Evolutionary conservation across 2,888 invertebrate genomes (phyloP).

Genomic region (Odontocerum albicorne): DNA sequence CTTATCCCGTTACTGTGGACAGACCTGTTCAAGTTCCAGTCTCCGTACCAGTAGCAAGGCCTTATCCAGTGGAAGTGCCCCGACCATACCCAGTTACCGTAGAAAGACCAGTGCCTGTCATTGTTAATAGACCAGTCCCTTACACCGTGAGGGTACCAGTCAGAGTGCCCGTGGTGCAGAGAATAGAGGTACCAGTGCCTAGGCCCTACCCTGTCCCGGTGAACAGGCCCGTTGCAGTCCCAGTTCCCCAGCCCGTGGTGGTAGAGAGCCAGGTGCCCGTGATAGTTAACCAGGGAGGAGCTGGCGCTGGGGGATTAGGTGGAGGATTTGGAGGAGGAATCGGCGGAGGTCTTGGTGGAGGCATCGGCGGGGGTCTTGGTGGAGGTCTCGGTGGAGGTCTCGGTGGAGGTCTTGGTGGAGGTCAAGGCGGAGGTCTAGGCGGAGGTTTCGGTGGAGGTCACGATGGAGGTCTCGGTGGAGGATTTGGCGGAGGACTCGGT

Average conservation of each 20-base stretch:
- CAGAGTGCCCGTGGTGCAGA: constrained; percentile 27
- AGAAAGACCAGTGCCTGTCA: constrained; percentile 24
- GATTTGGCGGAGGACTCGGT: no score
- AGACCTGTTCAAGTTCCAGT: constrained; percentile 53
- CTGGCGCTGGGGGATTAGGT: no score
- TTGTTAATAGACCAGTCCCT: constrained; percentile 24
- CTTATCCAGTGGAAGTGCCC: constrained; percentile 55
- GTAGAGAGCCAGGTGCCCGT: constrained; percentile 28
- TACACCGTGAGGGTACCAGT: no score
- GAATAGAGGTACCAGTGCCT: constrained; percentile 32
- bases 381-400: no score
- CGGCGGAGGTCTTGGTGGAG: no score
- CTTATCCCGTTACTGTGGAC: constrained; percentile 56
- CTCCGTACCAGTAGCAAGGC: no score
- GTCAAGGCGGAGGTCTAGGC: no score
- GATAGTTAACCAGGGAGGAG: constrained; percentile 21
- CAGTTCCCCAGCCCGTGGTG: constrained; percentile 42
- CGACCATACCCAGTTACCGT: constrained; percentile 27
- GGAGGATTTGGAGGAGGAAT: no score
- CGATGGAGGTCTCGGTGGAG: no score
- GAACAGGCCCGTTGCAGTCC: constrained; percentile 51
- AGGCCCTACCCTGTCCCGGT: constrained; percentile 50
- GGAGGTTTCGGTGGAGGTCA: no score
- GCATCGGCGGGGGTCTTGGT: no score
- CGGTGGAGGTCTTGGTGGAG: no score